Conservation (phyloP, 2,797 vertebrate genomes). For the Triplophysa bombifrons region DNA sequence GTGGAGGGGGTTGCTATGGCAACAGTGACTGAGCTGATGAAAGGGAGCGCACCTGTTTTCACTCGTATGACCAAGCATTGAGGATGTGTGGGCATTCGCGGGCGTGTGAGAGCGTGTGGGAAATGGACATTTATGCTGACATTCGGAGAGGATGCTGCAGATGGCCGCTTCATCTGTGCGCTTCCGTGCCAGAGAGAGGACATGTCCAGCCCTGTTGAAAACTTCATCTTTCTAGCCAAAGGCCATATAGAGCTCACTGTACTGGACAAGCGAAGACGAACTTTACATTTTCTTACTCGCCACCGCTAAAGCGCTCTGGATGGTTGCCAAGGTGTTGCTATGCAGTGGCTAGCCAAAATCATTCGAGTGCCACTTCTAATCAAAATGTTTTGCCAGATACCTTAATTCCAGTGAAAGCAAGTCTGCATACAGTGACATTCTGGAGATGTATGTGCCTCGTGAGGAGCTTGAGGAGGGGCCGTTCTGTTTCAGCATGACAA, state of each 20-base stretch:
- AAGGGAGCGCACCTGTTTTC: slow-evolving; percentile 52
- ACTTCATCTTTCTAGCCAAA: slow-evolving; percentile 6
- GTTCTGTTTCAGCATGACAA: neutral
- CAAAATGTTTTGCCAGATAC: neutral
- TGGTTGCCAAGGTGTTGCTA: neutral
- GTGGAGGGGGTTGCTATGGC: slow-evolving; percentile 51
- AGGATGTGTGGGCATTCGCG: slow-evolving; percentile 36
- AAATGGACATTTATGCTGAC: slow-evolving; percentile 38
- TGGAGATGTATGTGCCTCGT: neutral
- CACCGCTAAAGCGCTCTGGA: neutral
- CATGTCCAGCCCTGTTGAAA: slow-evolving; percentile 21
- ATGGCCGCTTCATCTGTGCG: slow-evolving; percentile 56
- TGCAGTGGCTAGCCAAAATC: neutral
- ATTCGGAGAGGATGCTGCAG: slow-evolving; percentile 36
- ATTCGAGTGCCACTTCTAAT: neutral
- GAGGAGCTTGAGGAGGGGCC: neutral
- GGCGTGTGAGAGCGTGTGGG: slow-evolving; percentile 11
- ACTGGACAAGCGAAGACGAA: neutral
- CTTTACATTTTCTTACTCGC: neutral
- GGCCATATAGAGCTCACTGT: slow-evolving; percentile 13
- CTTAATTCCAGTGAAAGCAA: neutral
- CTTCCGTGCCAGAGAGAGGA: slow-evolving; percentile 46
- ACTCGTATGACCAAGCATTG: slow-evolving; percentile 38
- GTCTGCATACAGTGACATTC: neutral
- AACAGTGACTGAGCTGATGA: slow-evolving; percentile 50